A percentile compares a stretch with the other conserved stretches of the same genome.
Evolutionary conservation across 2,113 vertebrate species (phyloP).

Genomic region (Tinamus guttatus): DNA sequence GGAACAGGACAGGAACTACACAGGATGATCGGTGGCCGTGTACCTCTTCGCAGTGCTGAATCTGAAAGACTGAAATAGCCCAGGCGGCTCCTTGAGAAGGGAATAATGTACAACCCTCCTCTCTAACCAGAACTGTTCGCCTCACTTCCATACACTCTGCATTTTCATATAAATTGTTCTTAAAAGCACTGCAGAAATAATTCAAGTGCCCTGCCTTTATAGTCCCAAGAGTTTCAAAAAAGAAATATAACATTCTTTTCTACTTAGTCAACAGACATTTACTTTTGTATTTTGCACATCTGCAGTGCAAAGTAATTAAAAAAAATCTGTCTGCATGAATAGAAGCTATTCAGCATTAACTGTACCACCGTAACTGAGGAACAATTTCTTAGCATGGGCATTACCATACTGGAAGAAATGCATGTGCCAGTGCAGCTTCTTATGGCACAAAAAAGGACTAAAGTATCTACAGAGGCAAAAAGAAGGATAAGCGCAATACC

Average conservation of each 20-base stretch:
- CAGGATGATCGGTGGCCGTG: conserved; percentile 10
- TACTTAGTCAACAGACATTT: background rate
- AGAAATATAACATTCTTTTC: background rate
- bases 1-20: background rate
- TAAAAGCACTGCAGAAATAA: background rate
- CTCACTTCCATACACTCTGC: background rate
- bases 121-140: background rate
- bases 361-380: background rate
- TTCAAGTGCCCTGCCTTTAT: background rate
- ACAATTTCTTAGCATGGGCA: background rate
- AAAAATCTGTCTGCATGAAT: background rate
- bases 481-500: background rate
- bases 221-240: background rate
- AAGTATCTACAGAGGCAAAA: background rate
- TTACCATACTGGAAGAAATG: background rate
- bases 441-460: background rate
- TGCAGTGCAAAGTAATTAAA: background rate
- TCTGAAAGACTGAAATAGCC: background rate
- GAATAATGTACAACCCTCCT: background rate
- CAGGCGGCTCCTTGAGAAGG: background rate
- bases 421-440: background rate
- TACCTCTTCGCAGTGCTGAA: background rate
- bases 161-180: background rate
- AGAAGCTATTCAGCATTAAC: background rate
- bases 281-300: background rate